These are phyloP conservation scores for Loxodonta africana DNA, from an alignment of 2,113 vertebrate genomes.

Conservation along the genomic window DNA sequence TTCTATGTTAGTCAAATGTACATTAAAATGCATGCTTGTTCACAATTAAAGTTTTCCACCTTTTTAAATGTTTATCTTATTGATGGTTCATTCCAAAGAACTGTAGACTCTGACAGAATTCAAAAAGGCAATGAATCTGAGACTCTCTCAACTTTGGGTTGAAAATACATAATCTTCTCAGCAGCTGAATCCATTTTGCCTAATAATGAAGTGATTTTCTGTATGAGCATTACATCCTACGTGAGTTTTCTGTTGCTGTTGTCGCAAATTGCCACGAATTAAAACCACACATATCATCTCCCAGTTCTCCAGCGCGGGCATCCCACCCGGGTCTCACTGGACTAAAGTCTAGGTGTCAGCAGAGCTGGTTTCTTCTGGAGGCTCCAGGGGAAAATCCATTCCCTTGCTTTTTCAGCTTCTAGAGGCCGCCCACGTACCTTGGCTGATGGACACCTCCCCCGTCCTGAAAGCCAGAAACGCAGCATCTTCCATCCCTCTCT, in stretches of 20 bases:
- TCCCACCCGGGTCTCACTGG: not conserved
- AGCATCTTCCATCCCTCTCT: not conserved
- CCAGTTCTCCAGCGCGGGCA: not conserved
- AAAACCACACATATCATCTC: fast-evolving
- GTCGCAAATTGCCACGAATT: too few relatives aligned
- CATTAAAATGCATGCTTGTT: slow-evolving; percentile 89
- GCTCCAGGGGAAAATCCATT: not conserved
- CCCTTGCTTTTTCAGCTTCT: not conserved
- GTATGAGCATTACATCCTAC: fast-evolving
- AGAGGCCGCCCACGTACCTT: not conserved
- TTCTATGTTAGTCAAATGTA: slow-evolving; percentile 90
- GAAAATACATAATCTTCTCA: not conserved
- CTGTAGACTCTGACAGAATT: not conserved
- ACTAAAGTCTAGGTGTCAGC: too few relatives aligned
- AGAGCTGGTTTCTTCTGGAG: too few relatives aligned
- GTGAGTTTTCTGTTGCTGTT: not conserved
- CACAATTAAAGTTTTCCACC: slow-evolving; percentile 82
- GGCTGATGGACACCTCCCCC: too few relatives aligned
- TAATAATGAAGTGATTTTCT: not conserved
- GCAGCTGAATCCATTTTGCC: not conserved
- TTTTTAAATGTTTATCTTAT: slow-evolving; percentile 60
- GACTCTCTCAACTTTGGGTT: not conserved
- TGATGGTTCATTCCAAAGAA: slow-evolving; percentile 8
- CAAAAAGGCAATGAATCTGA: not conserved
- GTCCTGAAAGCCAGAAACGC: too few relatives aligned